Conservation (phyloP, 2,888 invertebrate species). For the Drosophila cyrtoloma region DNA sequence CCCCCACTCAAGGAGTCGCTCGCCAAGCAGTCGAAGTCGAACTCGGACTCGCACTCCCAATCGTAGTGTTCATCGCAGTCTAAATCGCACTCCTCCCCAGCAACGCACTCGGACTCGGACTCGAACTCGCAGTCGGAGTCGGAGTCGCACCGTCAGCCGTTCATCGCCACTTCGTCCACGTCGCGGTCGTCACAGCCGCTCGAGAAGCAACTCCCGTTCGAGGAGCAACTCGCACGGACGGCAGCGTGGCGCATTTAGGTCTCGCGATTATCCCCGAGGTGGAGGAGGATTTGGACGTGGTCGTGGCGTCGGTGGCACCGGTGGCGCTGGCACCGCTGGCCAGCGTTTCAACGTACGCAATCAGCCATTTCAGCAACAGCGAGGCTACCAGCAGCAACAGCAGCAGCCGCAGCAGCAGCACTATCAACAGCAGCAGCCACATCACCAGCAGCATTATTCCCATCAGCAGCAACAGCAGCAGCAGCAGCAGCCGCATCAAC, state of each 20-base stretch:
- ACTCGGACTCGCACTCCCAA: neutral
- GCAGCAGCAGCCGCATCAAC: constrained; percentile 16
- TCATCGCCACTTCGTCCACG: constrained; percentile 54
- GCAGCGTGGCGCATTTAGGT: constrained; percentile 23
- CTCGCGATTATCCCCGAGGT: constrained; percentile 37
- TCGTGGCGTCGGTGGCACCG: constrained; percentile 21
- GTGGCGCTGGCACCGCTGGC: constrained; percentile 12
- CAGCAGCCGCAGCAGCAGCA: constrained; percentile 32
- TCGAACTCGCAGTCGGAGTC: constrained; percentile 19
- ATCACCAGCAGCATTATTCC: constrained; percentile 31
- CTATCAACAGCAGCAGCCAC: constrained; percentile 21
- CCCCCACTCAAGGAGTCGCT: constrained; percentile 27
- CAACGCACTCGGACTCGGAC: neutral
- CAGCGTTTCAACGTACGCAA: constrained; percentile 60
- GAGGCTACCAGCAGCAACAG: constrained; percentile 42
- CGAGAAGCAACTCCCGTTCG: constrained; percentile 63
- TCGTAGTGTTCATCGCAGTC: constrained; percentile 3
- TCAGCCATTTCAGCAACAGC: constrained; percentile 48
- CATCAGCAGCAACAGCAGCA: constrained; percentile 38
- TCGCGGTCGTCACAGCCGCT: constrained; percentile 58
- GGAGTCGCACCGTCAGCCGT: constrained; percentile 43
- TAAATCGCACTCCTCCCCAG: constrained; percentile 1
- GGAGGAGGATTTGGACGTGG: constrained; percentile 20
- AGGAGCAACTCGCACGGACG: constrained; percentile 60
- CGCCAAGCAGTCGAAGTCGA: constrained; percentile 4